Evolutionary conservation across 2,113 vertebrate species (phyloP).

Genomic region (Myanophis thanlyinensis): DNA sequence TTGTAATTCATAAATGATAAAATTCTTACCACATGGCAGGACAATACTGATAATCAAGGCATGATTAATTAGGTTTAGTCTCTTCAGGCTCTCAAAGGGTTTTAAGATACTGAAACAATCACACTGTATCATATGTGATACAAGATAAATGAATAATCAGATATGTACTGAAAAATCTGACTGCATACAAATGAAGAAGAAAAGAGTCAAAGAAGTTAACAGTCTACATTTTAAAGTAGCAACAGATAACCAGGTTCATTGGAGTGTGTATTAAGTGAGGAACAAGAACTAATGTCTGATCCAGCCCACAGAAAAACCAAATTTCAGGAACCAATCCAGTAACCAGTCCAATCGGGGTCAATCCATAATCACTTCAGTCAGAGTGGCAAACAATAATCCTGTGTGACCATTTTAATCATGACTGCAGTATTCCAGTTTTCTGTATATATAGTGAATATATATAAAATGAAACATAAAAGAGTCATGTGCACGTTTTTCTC

Average conservation of each 20-base stretch:
- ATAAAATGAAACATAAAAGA: background rate
- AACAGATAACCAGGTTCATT: background rate
- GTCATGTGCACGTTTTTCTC: background rate
- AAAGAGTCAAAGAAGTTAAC: background rate
- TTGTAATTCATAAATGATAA: background rate
- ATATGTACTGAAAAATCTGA: background rate
- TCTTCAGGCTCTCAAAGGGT: background rate
- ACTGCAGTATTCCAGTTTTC: background rate
- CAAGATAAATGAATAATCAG: background rate
- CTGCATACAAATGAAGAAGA: background rate
- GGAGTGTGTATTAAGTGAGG: background rate
- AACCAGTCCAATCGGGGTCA: background rate
- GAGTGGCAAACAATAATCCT: background rate
- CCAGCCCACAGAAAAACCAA: background rate
- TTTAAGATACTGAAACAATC: background rate
- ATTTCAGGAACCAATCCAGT: background rate
- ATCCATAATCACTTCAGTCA: background rate
- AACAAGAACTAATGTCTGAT: background rate
- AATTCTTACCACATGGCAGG: background rate
- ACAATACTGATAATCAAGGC: background rate
- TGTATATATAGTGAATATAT: background rate
- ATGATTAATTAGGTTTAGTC: background rate
- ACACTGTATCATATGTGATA: background rate
- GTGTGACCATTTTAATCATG: background rate
- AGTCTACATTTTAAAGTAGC: background rate